Conservation (phyloP, 2,797 vertebrate genomes). For the Ispidina picta region DNA sequence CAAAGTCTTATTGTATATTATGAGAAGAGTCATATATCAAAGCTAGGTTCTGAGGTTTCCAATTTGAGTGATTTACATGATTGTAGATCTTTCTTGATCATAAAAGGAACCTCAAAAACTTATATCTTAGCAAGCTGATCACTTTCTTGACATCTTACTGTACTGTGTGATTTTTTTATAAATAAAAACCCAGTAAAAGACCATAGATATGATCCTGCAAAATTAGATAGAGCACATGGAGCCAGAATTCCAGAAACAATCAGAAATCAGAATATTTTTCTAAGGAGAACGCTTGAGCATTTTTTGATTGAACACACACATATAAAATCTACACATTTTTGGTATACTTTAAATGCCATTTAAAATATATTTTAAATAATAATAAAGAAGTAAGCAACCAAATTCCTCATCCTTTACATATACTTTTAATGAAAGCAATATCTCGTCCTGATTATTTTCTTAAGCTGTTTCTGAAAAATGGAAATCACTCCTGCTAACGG, state of each 20-base stretch:
- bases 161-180: not conserved
- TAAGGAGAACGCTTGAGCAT: not conserved
- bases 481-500: slow-evolving; percentile 37
- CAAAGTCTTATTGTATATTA: not conserved
- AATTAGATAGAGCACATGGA: not conserved
- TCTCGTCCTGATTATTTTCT: not conserved
- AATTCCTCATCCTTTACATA: not conserved
- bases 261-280: not conserved
- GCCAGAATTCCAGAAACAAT: not conserved
- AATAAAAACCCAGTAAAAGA: slow-evolving; percentile 20
- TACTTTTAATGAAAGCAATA: slow-evolving; percentile 26
- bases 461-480: not conserved
- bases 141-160: not conserved
- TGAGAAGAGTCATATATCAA: not conserved
- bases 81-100: not conserved
- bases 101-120: not conserved
- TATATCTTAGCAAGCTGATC: not conserved
- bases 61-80: not conserved
- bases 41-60: not conserved
- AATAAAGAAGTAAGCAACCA: not conserved
- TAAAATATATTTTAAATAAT: not conserved
- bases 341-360: not conserved
- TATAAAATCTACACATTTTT: not conserved
- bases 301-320: not conserved
- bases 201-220: not conserved